Evolutionary conservation across 2,797 vertebrate genomes (phyloP).

Genomic region (Bradypodion pumilum): DNA sequence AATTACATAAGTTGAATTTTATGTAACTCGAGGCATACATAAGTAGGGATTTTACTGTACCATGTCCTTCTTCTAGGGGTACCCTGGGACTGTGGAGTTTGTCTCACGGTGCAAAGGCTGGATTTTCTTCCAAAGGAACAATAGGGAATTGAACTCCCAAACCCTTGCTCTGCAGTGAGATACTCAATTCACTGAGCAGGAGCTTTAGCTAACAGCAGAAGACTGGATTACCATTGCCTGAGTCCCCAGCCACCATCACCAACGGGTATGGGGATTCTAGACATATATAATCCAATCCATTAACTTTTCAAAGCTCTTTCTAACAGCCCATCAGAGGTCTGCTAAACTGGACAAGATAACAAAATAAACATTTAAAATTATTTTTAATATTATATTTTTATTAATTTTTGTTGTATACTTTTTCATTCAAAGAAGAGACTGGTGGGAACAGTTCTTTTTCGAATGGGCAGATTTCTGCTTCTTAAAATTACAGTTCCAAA

Average conservation of each 20-base stretch:
- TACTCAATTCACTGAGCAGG: too few relatives aligned
- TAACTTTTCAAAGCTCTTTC: neutral
- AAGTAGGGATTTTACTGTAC: too few relatives aligned
- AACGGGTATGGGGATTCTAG: neutral
- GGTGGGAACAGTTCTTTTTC: neutral
- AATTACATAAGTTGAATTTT: too few relatives aligned
- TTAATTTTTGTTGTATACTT: neutral
- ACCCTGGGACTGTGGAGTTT: too few relatives aligned
- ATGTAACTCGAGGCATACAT: too few relatives aligned
- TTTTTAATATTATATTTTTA: neutral
- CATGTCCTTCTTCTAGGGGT: too few relatives aligned
- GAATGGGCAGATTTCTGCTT: neutral
- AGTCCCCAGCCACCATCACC: neutral
- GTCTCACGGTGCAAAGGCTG: too few relatives aligned
- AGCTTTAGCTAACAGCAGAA: neutral
- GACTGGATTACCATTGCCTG: neutral
- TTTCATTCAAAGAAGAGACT: neutral
- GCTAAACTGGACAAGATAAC: neutral
- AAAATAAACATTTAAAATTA: neutral
- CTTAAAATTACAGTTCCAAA: constrained; percentile 51
- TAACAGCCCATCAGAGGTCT: neutral
- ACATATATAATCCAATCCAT: neutral
- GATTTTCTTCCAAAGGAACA: too few relatives aligned
- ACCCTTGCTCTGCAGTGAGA: too few relatives aligned
- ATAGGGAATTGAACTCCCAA: too few relatives aligned